Base-by-base conservation (phyloP, 2,797 vertebrate species). In the Emydoidea blandingii region DNA sequence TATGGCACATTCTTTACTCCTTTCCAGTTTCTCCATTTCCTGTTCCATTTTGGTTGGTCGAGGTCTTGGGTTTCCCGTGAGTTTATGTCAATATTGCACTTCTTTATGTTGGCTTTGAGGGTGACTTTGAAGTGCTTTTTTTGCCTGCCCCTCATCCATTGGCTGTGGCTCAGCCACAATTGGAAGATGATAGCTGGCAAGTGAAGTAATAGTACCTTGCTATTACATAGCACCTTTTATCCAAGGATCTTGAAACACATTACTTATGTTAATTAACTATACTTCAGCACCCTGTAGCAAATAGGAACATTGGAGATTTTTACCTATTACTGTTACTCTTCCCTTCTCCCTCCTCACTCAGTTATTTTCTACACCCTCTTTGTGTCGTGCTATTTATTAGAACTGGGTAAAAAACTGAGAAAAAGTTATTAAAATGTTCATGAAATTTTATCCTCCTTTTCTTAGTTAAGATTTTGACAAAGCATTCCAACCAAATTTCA, bases 351-450 rank as follows among this genome's bases (percentile, higher is more conserved):
- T 81, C 72, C 12, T 29, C 25, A 47, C 65, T 7, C 6, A 84
- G 7, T 89, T 88, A 56, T 72, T 84, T 65, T 90, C 44, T 49
- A 5, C 25, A 49, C 74, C 50, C 41, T 49, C 79, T 7, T 81
- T 87, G 54, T 3, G 79, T 83, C 79, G 44, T 87, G 72, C 6
- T 19, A 68, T 53, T 76, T 95, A 97, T 92, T 92, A 93, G 92
- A 86, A 85, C 14, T 86, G 27, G 83, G 83, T 92, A 91, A 93
- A 92, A 87, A 5, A 3, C 37, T 92, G 10, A 91, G 79, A 88
- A 96, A 94, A 94, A 2, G 82, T 59, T 18, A 89, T 92, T 65
- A 91, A 29, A 86, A 84, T 91, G 90, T 86, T 47, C 21, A 53
- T 50, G 57, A 65, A 74, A 82, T 94, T 91, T 93, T 80, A 56